Evolutionary conservation across 2,888 invertebrate genomes (phyloP).

Genomic region (Gryllus longicercus): DNA sequence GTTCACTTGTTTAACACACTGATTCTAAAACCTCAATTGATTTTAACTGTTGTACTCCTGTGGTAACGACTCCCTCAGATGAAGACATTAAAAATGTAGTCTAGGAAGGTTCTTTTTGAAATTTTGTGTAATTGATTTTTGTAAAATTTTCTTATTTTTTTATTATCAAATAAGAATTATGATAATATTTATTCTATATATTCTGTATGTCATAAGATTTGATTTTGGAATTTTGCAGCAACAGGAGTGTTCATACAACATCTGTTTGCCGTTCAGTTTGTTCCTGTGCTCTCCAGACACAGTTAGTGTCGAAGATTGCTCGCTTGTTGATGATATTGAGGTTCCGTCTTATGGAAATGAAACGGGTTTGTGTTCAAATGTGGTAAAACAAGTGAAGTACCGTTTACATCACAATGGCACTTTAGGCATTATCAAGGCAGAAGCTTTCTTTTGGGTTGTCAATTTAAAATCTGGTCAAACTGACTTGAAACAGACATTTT

Average conservation of each 20-base stretch:
- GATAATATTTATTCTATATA: no score
- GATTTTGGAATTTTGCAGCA: conserved; percentile 19
- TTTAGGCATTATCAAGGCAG: conserved; percentile 48
- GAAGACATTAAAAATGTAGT: no score
- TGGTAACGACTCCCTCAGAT: no score
- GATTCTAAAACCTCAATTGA: no score
- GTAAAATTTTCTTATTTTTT: no score
- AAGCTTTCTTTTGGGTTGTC: conserved; percentile 47
- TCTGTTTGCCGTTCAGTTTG: conserved; percentile 35
- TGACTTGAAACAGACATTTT: conserved; percentile 31
- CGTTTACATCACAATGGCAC: conserved; percentile 51
- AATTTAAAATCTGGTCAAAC: conserved; percentile 42
- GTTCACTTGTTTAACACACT: no score
- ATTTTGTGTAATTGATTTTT: no score
- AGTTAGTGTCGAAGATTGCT: conserved; percentile 18
- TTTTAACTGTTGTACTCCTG: no score
- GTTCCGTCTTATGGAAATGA: not conserved
- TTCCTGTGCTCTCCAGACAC: conserved; percentile 25
- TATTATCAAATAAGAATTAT: no score
- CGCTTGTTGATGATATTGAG: conserved; percentile 20
- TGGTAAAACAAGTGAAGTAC: conserved; percentile 46
- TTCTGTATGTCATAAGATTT: not conserved
- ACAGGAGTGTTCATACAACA: conserved; percentile 29
- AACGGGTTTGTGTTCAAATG: conserved; percentile 44
- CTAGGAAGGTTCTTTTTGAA: no score